Percentiles rank a stretch among this genome's conserved stretches.
Conservation (phyloP, 2,797 vertebrate species). For the Miopithecus talapoin region DNA sequence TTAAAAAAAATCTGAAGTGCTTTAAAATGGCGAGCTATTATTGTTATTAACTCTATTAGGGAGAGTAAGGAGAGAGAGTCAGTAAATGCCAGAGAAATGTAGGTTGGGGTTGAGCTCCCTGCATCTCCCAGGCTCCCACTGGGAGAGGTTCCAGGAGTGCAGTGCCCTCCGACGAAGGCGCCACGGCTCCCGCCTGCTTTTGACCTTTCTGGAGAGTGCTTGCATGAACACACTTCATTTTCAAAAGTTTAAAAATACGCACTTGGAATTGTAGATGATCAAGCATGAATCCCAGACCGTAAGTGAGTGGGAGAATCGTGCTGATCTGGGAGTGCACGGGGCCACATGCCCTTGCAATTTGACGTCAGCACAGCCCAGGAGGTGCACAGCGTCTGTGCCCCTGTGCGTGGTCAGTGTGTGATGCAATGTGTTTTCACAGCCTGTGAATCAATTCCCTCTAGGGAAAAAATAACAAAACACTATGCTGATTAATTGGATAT, state of each 20-base stretch:
- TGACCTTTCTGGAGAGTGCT: conserved; percentile 78
- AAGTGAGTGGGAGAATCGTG: conserved; percentile 48
- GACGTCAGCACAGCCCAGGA: not conserved
- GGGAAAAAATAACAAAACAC: not conserved
- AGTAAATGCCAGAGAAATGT: conserved; percentile 69
- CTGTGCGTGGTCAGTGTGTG: conserved; percentile 13
- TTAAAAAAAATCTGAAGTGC: conserved; percentile 60
- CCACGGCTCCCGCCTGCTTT: conserved; percentile 36
- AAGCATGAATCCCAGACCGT: conserved; percentile 3
- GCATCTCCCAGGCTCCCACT: conserved; percentile 27
- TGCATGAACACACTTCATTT: conserved; percentile 66
- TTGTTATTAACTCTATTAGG: conserved; percentile 66
- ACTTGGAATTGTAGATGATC: conserved; percentile 49
- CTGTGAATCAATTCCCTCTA: conserved; percentile 52
- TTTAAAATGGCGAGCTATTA: conserved; percentile 62
- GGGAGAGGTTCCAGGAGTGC: conserved; percentile 44
- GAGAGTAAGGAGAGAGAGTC: not conserved
- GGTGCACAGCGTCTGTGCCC: not conserved
- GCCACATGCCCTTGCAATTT: not conserved
- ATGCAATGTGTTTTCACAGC: conserved; percentile 34
- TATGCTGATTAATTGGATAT: conserved; percentile 56
- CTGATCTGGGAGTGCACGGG: not conserved
- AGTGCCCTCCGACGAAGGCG: not conserved
- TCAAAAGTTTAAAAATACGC: conserved; percentile 65
- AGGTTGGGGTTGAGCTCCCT: conserved; percentile 28